Base-by-base conservation (phyloP, 2,113 vertebrate genomes). In the Ammodramus savannarum region DNA sequence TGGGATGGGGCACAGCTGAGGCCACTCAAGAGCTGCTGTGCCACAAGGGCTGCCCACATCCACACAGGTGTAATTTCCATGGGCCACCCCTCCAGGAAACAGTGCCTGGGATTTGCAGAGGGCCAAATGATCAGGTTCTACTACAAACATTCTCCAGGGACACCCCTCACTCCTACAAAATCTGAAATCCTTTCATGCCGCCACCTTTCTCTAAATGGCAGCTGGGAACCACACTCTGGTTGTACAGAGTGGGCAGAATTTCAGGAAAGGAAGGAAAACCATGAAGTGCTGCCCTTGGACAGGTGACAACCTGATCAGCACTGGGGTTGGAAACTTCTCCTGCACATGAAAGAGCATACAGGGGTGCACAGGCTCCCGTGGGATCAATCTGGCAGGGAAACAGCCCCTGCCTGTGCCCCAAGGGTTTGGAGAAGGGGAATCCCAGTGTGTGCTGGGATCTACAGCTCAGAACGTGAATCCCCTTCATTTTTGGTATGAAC, bases 401-500 rank as follows among this genome's bases (percentile, higher is more conserved):
- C 38, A 36, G 16, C 13, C 62, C 3, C 46, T 38, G 44, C 44
- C 18, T 4, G 4, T 27, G 18, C 49, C 43, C 72, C 25, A n/a
- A 8, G 41, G 58, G 20, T 4, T 21, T 36, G 55, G 84, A 58
- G 49, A 52, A 22, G 38, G 31, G 38, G 16, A 68, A 9, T 34
- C 58, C 29, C 74, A 39, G 58, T 3, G 5, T 1, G 1, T 0
- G 2, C n/a, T 19, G 46, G 18, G 23, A 66, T 32, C 68, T 13
- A 22, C 39, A 57, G 27, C 52, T 49, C 73, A 59, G 61, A 14
- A 4, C 2, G 29, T 0, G 0, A 51, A 55, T 31, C 43, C n/a
- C 54, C 16, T 10, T 48, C n/a, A 1, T 8, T 1, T 8, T 4
- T 0, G 3, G 23, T 3, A 3, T 4, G 8, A 7, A 27, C 10